Conservation (phyloP, 2,113 vertebrate genomes). For the Hemicordylus capensis region DNA sequence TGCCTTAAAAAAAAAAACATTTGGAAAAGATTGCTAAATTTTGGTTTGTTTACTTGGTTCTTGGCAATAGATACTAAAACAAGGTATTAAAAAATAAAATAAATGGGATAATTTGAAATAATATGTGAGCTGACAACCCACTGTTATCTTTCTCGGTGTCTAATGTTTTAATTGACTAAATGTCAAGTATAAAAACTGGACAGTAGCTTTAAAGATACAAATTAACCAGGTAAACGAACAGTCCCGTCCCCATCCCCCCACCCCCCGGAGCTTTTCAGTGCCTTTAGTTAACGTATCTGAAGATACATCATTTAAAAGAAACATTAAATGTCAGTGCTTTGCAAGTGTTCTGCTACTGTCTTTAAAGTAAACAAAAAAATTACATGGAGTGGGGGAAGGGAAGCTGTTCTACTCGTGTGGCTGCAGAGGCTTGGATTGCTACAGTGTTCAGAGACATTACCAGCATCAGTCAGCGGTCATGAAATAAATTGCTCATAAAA, state of each 20-base stretch:
- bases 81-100: conserved; percentile 61
- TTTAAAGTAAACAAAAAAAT: conserved; percentile 76
- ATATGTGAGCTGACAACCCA: conserved; percentile 69
- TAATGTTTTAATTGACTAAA: conserved; percentile 66
- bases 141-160: conserved; percentile 62
- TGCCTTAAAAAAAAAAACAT: conserved; percentile 67
- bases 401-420: conserved; percentile 79
- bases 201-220: conserved; percentile 65
- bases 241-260: conserved; percentile 71
- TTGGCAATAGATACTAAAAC: conserved; percentile 45
- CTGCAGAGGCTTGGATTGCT: conserved; percentile 76
- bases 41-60: conserved; percentile 72
- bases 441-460: conserved; percentile 71
- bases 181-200: conserved; percentile 60
- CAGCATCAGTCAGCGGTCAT: conserved; percentile 76
- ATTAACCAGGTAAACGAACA: conserved; percentile 69
- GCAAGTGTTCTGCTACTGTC: conserved; percentile 82
- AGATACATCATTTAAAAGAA: conserved; percentile 78
- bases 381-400: conserved; percentile 84
- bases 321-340: conserved; percentile 87
- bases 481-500: conserved; percentile 73
- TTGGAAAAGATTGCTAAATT: conserved; percentile 52
- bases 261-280: conserved; percentile 80
- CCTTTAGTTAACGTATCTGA: conserved; percentile 79
- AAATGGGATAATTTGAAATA: conserved; percentile 60